Percentiles rank a stretch among this genome's conserved stretches.
phyloP scores from a whole-genome alignment of 2,797 vertebrate genomes.

The Trichosurus vulpecula region DNA sequence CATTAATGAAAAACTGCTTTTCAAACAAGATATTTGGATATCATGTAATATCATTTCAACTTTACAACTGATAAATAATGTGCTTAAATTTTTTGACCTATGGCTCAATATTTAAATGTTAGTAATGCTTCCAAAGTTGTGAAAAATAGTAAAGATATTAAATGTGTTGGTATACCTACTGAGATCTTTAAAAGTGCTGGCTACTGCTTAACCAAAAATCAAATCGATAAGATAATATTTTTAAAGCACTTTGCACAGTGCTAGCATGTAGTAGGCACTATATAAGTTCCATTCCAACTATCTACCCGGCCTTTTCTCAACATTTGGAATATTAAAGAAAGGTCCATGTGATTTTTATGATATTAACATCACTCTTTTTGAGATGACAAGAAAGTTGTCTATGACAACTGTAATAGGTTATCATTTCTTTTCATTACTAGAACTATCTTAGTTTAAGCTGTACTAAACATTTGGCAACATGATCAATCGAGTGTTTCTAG shows the following conservation, averaged over 20 bases:
- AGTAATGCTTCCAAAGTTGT: not conserved
- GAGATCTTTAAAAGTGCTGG: not conserved
- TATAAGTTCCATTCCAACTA: not conserved
- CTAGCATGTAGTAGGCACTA: not conserved
- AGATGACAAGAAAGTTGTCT: not conserved
- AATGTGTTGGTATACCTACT: not conserved
- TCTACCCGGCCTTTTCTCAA: not conserved
- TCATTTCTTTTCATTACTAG: not conserved
- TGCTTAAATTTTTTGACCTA: not conserved
- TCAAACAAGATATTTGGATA: not conserved
- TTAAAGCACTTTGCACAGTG: not conserved
- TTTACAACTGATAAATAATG: not conserved
- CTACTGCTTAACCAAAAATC: not conserved
- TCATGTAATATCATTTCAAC: not conserved
- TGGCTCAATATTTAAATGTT: not conserved
- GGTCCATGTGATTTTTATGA: not conserved
- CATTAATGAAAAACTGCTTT: not conserved
- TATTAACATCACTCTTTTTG: not conserved
- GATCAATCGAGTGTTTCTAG: not conserved
- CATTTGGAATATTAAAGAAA: not conserved
- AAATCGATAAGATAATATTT: not conserved
- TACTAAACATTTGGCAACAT: not conserved
- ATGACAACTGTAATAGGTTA: not conserved
- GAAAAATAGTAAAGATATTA: not conserved
- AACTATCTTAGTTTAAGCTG: not conserved